These are phyloP conservation scores for human DNA, from an alignment of 2,113 vertebrate genomes.

Conservation along the genomic window DNA sequence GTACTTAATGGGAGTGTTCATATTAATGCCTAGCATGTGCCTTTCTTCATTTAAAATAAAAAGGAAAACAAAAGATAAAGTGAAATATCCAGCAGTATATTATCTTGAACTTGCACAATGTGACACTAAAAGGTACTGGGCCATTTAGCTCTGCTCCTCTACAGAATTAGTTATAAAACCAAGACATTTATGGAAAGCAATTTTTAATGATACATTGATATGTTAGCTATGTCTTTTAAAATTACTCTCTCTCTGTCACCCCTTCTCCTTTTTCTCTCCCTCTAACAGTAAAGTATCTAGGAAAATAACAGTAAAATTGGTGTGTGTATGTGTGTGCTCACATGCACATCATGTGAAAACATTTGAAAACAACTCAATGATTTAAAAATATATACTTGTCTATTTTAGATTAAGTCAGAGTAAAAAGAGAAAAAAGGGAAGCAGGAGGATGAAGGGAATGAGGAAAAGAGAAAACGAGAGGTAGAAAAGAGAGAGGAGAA, in stretches of 20 bases:
- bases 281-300: neutral
- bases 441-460: neutral
- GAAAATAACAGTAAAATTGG: neutral
- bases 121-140: neutral
- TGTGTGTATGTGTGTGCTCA: too few relatives aligned
- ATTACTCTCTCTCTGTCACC: neutral
- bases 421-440: neutral
- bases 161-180: neutral
- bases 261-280: neutral
- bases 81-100: neutral
- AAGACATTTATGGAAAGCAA: neutral
- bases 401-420: neutral
- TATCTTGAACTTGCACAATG: neutral
- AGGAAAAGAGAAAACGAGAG: neutral
- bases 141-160: neutral
- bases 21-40: neutral
- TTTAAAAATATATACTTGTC: neutral
- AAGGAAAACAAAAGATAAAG: neutral
- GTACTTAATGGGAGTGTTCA: neutral
- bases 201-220: neutral
- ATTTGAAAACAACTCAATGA: neutral
- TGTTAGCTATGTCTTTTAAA: neutral
- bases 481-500: neutral
- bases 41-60: conserved; percentile 4
- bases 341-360: neutral